A percentile compares a stretch with the other conserved stretches of the same genome.
Conservation (phyloP, 2,113 vertebrate species). For the Capreolus pygargus region DNA sequence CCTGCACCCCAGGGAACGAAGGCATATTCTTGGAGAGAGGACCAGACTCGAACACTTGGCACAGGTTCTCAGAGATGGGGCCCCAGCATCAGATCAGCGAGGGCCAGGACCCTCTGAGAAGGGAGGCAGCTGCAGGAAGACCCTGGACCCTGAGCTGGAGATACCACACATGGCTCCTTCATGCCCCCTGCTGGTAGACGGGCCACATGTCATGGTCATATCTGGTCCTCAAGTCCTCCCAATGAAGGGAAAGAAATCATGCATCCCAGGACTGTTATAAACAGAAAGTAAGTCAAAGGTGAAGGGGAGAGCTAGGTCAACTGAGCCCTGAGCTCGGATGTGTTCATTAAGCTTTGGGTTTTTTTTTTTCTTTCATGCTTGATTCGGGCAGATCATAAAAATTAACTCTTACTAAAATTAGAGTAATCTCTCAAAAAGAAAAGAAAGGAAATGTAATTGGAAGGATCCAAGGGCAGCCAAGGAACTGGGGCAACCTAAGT, state of each 20-base stretch:
- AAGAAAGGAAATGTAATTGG: neutral
- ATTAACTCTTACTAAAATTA: neutral
- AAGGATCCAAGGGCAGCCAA: neutral
- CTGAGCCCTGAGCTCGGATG: neutral
- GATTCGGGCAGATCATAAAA: neutral
- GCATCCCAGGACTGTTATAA: neutral
- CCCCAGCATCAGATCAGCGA: neutral
- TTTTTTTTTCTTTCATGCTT: neutral
- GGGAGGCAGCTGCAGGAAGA: neutral
- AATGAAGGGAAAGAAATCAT: neutral
- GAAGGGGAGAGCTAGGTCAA: neutral
- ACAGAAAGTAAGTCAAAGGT: neutral
- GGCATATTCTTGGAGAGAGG: neutral
- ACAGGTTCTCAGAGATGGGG: neutral
- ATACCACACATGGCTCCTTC: neutral
- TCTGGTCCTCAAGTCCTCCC: neutral
- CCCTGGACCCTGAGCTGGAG: neutral
- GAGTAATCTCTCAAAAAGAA: neutral
- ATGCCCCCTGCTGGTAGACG: neutral
- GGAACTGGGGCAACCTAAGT: neutral
- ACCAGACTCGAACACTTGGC: neutral
- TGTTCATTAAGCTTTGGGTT: neutral
- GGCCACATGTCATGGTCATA: neutral
- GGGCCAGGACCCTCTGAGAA: rapidly evolving
- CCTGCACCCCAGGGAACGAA: neutral